Evolutionary conservation across 2,113 vertebrate genomes (phyloP).

Genomic region (Cryptomyrus ogoouensis): DNA sequence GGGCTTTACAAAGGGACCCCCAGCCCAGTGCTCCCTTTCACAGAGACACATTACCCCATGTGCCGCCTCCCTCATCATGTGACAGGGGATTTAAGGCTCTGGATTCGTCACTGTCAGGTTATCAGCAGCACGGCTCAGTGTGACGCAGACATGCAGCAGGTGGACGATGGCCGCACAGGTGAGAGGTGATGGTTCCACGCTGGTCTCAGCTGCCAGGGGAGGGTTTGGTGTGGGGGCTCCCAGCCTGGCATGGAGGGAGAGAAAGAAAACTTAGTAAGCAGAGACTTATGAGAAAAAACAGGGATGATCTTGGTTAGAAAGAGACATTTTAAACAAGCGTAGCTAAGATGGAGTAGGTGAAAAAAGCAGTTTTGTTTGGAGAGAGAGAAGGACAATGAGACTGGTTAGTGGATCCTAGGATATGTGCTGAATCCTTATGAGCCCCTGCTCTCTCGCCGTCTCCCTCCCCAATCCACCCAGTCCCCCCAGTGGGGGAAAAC

Average conservation of each 20-base stretch:
- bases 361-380: not conserved
- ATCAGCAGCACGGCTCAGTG: not conserved
- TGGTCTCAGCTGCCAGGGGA: not conserved
- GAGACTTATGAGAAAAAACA: not conserved
- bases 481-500: not conserved
- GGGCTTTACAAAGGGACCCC: not conserved
- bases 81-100: not conserved
- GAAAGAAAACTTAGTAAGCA: not conserved
- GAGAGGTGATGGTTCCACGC: not conserved
- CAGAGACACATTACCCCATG: not conserved
- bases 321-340: not conserved
- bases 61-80: not conserved
- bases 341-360: not conserved
- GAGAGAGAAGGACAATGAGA: not conserved
- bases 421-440: not conserved
- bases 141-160: not conserved
- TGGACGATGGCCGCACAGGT: not conserved
- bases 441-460: not conserved
- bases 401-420: not conserved
- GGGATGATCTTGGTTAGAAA: not conserved
- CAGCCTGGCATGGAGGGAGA: not conserved
- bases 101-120: not conserved
- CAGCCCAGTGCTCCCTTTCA: not conserved
- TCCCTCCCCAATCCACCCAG: not conserved
- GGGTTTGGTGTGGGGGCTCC: not conserved